Conservation (phyloP, 2,888 invertebrate species). For the Apodemia mormo region DNA sequence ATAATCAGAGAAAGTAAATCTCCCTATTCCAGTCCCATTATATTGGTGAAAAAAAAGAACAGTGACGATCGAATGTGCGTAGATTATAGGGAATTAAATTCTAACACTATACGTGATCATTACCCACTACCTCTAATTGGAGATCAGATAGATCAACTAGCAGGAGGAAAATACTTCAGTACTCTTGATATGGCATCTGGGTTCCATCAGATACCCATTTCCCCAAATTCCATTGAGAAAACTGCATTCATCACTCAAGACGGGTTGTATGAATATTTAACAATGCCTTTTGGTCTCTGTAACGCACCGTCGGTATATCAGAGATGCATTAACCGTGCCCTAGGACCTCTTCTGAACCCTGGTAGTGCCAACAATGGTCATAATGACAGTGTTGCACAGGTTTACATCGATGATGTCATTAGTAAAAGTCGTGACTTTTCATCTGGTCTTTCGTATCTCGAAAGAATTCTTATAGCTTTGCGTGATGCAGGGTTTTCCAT, state of each 20-base stretch:
- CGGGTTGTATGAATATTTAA: constrained; percentile 37
- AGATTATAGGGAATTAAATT: too few relatives aligned
- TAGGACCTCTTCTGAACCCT: not conserved
- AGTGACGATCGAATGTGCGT: too few relatives aligned
- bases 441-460: constrained; percentile 34
- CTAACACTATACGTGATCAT: constrained; percentile 36
- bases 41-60: too few relatives aligned
- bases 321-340: too few relatives aligned
- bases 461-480: constrained; percentile 28
- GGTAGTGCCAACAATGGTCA: constrained; percentile 5
- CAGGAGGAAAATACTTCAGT: not conserved
- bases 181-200: too few relatives aligned
- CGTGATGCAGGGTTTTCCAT: constrained; percentile 37
- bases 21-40: constrained; percentile 32
- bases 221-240: constrained; percentile 41
- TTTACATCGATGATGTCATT: constrained; percentile 39
- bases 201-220: too few relatives aligned
- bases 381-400: constrained; percentile 29
- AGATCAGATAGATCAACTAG: constrained; percentile 20
- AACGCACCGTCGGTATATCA: too few relatives aligned
- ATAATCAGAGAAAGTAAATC: constrained; percentile 30
- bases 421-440: constrained; percentile 22
- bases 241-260: constrained; percentile 38
- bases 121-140: constrained; percentile 27
- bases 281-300: too few relatives aligned